Evolutionary conservation across 2,888 invertebrate genomes (phyloP), one percentile per base, ranked within the genome.

Genomic region (Drosophila tripunctata): DNA sequence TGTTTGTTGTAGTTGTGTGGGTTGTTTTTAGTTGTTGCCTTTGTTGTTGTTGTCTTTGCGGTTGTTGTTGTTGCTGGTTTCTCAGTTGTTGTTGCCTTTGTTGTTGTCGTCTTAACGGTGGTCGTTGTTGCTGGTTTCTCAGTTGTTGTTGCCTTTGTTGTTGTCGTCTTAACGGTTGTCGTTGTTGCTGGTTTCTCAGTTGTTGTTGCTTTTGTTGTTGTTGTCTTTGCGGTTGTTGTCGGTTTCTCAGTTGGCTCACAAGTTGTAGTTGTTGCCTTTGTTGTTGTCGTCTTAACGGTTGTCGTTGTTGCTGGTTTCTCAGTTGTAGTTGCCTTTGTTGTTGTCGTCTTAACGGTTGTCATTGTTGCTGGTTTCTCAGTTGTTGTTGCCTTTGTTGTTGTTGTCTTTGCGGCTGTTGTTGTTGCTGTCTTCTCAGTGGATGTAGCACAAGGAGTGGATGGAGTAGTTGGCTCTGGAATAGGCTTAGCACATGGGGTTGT

Each of bases 261-360:
- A 0, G 61, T 45, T 0, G 55, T 45, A 5, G 51, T 58, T 0
- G 43, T 22, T 1, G 60, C 33, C 0, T 43, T 44, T 0, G 43
- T 44, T 0, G 58, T 36, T 0, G 62, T 57, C 0, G 56, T 15
- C 0, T 31, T 35, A 0, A 33, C 21, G 1, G 60, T 30, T 0
- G 48, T 57, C n/a, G 41, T 35, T 0, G 62, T 62, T 0, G 61
- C 38, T 5, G 62, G n/a, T n/a, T n/a, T n/a, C n/a, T 40, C 41
- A 0, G 51, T 40, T 3, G 40, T 52, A 0, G 52, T 19, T 0
- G 62, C 31, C 0, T 43, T 35, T 0, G 60, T 48, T 2, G 51
- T 45, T 1, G 63, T 47, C 0, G 64, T 62, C 7, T 41, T 36
- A 0, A 47, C 44, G 0, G 52, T 51, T 8, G 64, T 41, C 0